phyloP scores from a whole-genome alignment of 2,888 invertebrate genomes.

The Papilio elwesi region DNA sequence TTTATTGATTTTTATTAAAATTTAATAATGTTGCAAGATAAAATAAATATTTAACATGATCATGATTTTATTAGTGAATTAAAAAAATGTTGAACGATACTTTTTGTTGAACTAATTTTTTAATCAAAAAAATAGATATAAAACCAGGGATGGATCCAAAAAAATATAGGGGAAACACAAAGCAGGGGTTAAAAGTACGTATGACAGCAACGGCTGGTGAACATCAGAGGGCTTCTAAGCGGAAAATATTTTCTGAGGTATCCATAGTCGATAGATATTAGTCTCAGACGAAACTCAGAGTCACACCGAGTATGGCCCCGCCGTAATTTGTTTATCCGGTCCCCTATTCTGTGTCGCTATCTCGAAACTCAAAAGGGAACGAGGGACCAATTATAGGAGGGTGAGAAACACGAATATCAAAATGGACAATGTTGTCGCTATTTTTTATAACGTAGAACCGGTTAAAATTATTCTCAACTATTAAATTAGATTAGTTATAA shows the following conservation, averaged over 20 bases:
- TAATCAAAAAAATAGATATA: constrained; percentile 24
- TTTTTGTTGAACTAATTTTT: neutral
- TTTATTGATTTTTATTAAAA: too few relatives aligned
- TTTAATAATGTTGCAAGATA: too few relatives aligned
- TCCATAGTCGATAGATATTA: constrained; percentile 58
- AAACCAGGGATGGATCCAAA: constrained; percentile 14
- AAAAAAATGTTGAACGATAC: too few relatives aligned
- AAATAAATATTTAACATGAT: too few relatives aligned
- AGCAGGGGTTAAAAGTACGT: constrained; percentile 35
- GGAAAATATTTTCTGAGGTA: constrained; percentile 60
- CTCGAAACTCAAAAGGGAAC: constrained; percentile 40
- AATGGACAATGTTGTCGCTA: neutral
- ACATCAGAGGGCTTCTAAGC: constrained; percentile 44
- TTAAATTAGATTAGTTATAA: neutral
- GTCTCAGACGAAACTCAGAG: constrained; percentile 54
- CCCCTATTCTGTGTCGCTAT: constrained; percentile 42
- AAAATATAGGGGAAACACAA: constrained; percentile 25
- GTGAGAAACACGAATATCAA: constrained; percentile 23
- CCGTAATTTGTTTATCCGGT: constrained; percentile 49
- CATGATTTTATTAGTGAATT: too few relatives aligned
- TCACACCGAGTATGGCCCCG: constrained; percentile 46
- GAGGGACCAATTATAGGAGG: constrained; percentile 30
- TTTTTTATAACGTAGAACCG: neutral
- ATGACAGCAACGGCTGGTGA: constrained; percentile 40
- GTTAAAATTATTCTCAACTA: constrained; percentile 26